These are phyloP conservation scores for Ispidina lecontei DNA, from an alignment of 2,797 vertebrate genomes.

Conservation along the genomic window DNA sequence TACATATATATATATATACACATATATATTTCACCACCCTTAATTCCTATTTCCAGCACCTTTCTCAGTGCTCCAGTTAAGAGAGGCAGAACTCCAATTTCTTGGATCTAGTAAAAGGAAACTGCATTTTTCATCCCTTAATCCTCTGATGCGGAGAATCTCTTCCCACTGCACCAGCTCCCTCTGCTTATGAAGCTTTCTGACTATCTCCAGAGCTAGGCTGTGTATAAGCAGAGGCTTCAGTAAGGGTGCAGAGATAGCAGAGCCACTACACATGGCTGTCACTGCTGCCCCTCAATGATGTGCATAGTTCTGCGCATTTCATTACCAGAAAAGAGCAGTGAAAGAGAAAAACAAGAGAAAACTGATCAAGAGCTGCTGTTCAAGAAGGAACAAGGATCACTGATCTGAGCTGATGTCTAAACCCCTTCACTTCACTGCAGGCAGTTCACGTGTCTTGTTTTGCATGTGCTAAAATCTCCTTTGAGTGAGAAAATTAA, in stretches of 20 bases:
- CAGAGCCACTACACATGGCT: background rate
- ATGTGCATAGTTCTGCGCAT: background rate
- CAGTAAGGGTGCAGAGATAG: slow-evolving; percentile 47
- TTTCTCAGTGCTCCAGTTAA: slow-evolving; percentile 3
- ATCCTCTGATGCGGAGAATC: slow-evolving; percentile 37
- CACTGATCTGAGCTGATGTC: background rate
- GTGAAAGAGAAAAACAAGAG: slow-evolving; percentile 17
- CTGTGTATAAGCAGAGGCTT: background rate
- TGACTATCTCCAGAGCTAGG: background rate
- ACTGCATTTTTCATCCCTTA: slow-evolving; percentile 45
- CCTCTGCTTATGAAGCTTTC: slow-evolving; percentile 45
- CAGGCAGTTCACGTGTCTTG: background rate
- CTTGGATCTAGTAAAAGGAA: slow-evolving; percentile 33
- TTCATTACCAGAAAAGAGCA: slow-evolving; percentile 5
- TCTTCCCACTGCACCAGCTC: background rate
- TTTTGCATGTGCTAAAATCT: slow-evolving; percentile 18
- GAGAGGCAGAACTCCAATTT: background rate
- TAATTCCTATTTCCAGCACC: background rate
- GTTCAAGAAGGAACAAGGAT: slow-evolving; percentile 17
- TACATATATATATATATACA: background rate
- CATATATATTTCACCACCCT: background rate
- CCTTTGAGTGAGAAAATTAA: slow-evolving; percentile 29
- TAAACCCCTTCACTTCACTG: slow-evolving; percentile 31
- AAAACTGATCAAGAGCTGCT: slow-evolving; percentile 19
- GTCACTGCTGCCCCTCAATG: slow-evolving; percentile 2